Percentiles rank a stretch among this genome's conserved stretches.
These are phyloP conservation scores for Koerneria pararmatus DNA, from an alignment of 2,888 invertebrate genomes.

Conservation along the genomic window DNA sequence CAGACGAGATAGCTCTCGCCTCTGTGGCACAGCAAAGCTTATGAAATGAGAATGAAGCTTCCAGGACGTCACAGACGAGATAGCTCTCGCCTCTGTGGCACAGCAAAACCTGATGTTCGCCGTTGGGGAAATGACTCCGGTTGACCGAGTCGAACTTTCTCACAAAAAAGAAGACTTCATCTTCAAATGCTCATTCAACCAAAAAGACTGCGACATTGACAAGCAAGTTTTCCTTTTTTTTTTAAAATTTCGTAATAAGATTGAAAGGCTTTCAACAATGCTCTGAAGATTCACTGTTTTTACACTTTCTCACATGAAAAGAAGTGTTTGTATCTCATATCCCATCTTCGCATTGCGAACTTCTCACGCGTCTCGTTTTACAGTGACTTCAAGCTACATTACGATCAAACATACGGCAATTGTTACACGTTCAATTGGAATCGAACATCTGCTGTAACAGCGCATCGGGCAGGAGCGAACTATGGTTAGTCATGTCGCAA, in stretches of 20 bases:
- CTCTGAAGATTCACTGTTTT: background rate
- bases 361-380: background rate
- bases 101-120: constrained; percentile 58
- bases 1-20: too few relatives aligned
- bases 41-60: too few relatives aligned
- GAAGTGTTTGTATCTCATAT: background rate
- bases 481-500: constrained; percentile 46
- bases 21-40: too few relatives aligned
- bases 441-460: constrained; percentile 45
- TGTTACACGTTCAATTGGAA: constrained; percentile 58
- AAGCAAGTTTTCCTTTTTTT: constrained; percentile 31
- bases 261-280: background rate
- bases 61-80: constrained; percentile 57
- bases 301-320: too few relatives aligned
- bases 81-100: constrained; percentile 54
- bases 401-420: constrained; percentile 58
- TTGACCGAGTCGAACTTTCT: constrained; percentile 42
- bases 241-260: constrained; percentile 1
- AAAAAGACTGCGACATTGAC: constrained; percentile 55
- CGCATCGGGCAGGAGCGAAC: constrained; percentile 58
- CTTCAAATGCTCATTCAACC: constrained; percentile 59
- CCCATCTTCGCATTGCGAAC: background rate
- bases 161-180: constrained; percentile 54
- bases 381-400: constrained; percentile 54
- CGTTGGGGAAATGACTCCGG: constrained; percentile 50